Percentiles rank a stretch among this genome's conserved stretches.
Conservation (phyloP, 2,797 vertebrate genomes). For the Balearica regulorum region DNA sequence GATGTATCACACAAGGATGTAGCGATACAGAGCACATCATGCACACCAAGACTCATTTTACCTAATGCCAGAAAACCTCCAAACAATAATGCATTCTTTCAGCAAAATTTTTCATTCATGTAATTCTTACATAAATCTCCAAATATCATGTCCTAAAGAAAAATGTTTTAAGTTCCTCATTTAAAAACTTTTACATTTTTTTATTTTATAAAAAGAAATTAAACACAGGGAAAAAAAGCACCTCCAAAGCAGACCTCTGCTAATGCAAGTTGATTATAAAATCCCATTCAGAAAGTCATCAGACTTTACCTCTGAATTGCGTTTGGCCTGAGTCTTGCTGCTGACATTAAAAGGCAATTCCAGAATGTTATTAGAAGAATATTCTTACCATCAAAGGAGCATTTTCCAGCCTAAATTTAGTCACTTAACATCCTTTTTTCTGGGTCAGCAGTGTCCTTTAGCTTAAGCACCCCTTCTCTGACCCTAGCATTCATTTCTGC, state of each 20-base stretch:
- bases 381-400: background rate
- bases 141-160: background rate
- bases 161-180: background rate
- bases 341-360: background rate
- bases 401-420: slow-evolving; percentile 9
- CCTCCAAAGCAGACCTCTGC: background rate
- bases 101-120: background rate
- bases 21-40: background rate
- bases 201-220: background rate
- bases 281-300: background rate
- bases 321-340: background rate
- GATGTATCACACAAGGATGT: background rate
- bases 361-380: background rate
- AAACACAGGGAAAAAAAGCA: background rate
- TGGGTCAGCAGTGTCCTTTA: background rate
- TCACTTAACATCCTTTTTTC: background rate
- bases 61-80: background rate
- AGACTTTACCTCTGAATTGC: background rate
- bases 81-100: background rate
- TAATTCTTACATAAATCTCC: background rate
- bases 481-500: background rate
- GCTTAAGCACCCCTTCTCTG: background rate
- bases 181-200: background rate
- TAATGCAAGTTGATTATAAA: background rate
- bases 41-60: background rate